These are phyloP conservation scores for Petrocephalus microphthalmus DNA, from an alignment of 2,113 vertebrate genomes.

Conservation along the genomic window DNA sequence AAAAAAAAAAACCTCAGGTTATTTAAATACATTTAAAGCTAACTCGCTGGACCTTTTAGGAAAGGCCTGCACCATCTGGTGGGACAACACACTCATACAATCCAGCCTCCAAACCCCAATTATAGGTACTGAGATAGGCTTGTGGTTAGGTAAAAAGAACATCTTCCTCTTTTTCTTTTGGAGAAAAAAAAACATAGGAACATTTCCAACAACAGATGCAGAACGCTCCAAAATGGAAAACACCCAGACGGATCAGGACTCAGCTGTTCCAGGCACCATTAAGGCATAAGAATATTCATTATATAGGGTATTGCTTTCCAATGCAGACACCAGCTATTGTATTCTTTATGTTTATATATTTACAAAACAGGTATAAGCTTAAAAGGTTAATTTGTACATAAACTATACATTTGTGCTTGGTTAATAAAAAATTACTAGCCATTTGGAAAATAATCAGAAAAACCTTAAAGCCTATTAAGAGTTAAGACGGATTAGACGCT, in stretches of 20 bases:
- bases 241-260: background rate
- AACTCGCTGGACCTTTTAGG: background rate
- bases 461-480: background rate
- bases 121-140: conserved; percentile 4
- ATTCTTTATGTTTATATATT: background rate
- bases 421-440: background rate
- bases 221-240: background rate
- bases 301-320: background rate
- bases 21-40: background rate
- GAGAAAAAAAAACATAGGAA: background rate
- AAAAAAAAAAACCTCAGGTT: background rate
- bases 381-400: background rate
- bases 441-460: background rate
- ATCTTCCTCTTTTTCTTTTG: conserved; percentile 14
- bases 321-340: background rate
- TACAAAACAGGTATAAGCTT: background rate
- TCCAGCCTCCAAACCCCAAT: conserved; percentile 12
- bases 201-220: background rate
- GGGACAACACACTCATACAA: background rate
- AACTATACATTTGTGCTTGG: background rate
- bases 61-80: background rate
- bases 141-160: background rate
- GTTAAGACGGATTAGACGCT: background rate
- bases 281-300: background rate
- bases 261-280: background rate